A percentile compares a stretch with the other conserved stretches of the same genome.
phyloP scores from a whole-genome alignment of 2,888 invertebrate species.

The Thymelicus sylvestris region DNA sequence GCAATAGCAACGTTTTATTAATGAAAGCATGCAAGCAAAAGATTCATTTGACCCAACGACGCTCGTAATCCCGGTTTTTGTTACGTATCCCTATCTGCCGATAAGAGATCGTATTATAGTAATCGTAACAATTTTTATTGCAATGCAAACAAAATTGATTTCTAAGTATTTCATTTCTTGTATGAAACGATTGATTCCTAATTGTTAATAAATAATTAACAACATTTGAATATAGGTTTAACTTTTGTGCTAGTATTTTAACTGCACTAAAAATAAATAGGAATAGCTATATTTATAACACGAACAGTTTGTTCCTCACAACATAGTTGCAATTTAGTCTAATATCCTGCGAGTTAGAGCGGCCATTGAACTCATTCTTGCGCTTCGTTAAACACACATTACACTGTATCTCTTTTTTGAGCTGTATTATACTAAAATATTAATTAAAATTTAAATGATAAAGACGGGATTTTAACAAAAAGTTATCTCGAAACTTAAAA shows the following conservation, averaged over 20 bases:
- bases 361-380: constrained; percentile 33
- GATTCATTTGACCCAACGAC: too few species aligned
- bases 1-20: constrained; percentile 15
- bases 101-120: too few species aligned
- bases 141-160: too few species aligned
- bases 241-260: not conserved
- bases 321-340: constrained; percentile 27
- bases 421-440: not conserved
- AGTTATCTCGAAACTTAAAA: not conserved
- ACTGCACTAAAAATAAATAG: not conserved
- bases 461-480: not conserved
- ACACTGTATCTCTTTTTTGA: constrained; percentile 5
- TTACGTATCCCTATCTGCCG: too few species aligned
- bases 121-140: too few species aligned
- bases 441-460: constrained; percentile 2
- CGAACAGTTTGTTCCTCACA: constrained; percentile 4
- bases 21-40: not conserved
- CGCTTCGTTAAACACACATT: constrained; percentile 34
- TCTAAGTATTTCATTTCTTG: too few species aligned
- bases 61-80: too few species aligned
- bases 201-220: too few species aligned
- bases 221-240: not conserved
- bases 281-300: not conserved
- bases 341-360: constrained; percentile 36
- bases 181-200: too few species aligned